Evolutionary conservation across 1,140 invertebrate species (phyloP).

Genomic region (Drosophila subobscura): DNA sequence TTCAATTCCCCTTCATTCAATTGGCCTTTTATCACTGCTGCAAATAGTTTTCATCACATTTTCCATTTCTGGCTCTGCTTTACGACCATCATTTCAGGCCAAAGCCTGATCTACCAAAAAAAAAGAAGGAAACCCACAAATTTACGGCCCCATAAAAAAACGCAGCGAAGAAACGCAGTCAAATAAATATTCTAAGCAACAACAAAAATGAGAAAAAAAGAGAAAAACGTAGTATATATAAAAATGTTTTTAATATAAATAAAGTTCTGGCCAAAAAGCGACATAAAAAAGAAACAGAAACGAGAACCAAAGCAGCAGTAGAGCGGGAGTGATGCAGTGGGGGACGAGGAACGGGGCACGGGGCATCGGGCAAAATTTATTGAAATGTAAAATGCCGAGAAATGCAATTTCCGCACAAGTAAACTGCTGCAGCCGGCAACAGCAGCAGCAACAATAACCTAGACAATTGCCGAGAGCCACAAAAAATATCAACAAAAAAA

Average conservation of each 20-base stretch:
- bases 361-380: slow-evolving; percentile 62
- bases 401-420: slow-evolving; percentile 74
- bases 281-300: slow-evolving; percentile 43
- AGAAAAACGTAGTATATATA: background rate
- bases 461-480: slow-evolving; percentile 56
- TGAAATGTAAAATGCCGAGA: slow-evolving; percentile 78
- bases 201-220: slow-evolving; percentile 12
- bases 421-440: slow-evolving; percentile 34
- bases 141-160: slow-evolving; percentile 56
- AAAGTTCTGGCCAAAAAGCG: slow-evolving; percentile 49
- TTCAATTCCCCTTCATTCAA: no score
- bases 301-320: no score
- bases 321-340: background rate
- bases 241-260: slow-evolving; percentile 66
- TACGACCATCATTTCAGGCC: background rate
- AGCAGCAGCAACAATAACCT: slow-evolving; percentile 23
- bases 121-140: slow-evolving; percentile 9
- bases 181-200: slow-evolving; percentile 47
- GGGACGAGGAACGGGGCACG: background rate
- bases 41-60: no score
- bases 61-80: no score
- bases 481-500: slow-evolving; percentile 43
- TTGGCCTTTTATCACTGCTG: no score
- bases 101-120: background rate
- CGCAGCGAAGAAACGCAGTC: background rate